Percentiles rank a stretch among this genome's conserved stretches.
These are phyloP conservation scores for Pheosia gnoma DNA, from an alignment of 2,888 invertebrate genomes.

Conservation along the genomic window DNA sequence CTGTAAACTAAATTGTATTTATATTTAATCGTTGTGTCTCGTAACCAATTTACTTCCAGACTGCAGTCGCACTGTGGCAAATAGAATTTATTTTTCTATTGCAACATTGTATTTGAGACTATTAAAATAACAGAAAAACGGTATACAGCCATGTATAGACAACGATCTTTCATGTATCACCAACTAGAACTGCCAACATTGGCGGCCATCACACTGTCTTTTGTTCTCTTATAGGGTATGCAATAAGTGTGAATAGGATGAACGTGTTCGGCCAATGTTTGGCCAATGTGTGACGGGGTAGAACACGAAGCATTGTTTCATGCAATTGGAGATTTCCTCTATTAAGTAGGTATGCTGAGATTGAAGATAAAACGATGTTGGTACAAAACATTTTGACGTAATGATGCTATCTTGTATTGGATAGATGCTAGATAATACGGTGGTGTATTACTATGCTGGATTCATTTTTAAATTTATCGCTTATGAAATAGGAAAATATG, in stretches of 20 bases:
- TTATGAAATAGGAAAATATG: not conserved
- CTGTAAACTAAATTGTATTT: not conserved
- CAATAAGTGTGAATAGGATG: conserved; percentile 12
- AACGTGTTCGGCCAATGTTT: conserved; percentile 27
- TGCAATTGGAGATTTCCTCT: conserved; percentile 79
- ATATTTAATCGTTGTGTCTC: not conserved
- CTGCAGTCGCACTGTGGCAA: not conserved
- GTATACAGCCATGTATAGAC: conserved; percentile 41
- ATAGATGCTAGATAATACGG: conserved; percentile 39
- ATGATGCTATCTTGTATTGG: conserved; percentile 47
- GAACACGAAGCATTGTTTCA: conserved; percentile 57
- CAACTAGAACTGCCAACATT: conserved; percentile 25
- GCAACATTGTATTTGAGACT: conserved; percentile 38
- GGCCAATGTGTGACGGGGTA: conserved; percentile 30
- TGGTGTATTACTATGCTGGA: conserved; percentile 22
- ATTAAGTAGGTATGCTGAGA: conserved; percentile 69
- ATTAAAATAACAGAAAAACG: conserved; percentile 43
- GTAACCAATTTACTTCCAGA: not conserved
- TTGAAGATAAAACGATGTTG: conserved; percentile 64
- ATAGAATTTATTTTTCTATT: conserved; percentile 6
- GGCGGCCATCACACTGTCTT: not conserved
- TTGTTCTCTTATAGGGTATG: not conserved
- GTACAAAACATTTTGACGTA: conserved; percentile 76
- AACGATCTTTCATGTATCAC: conserved; percentile 39
- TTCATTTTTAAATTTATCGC: no score